Percentiles rank a stretch among this genome's conserved stretches.
phyloP scores from a whole-genome alignment of 2,888 invertebrate genomes.

The Coelogynopora nodosa region DNA sequence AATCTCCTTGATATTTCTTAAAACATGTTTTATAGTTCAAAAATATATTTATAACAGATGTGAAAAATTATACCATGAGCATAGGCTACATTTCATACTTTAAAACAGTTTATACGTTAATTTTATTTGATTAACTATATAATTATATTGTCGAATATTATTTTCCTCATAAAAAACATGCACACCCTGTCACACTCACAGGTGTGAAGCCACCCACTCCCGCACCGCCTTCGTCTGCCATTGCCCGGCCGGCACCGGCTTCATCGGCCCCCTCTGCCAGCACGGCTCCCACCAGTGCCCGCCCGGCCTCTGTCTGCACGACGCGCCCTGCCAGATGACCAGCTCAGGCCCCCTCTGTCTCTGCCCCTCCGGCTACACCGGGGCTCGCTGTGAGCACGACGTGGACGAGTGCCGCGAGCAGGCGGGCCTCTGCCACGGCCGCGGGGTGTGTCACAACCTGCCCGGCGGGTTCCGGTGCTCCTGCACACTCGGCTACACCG shows the following conservation, averaged over 20 bases:
- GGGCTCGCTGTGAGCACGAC: conserved; percentile 52
- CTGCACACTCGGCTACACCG: neutral
- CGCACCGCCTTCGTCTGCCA: neutral
- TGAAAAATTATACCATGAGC: too few relatives aligned
- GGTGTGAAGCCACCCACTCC: neutral
- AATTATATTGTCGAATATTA: too few relatives aligned
- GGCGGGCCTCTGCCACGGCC: conserved; percentile 61
- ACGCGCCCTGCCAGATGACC: neutral
- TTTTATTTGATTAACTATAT: too few relatives aligned
- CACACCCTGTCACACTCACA: too few relatives aligned
- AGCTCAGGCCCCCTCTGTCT: conserved; percentile 48
- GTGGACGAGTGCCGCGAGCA: conserved; percentile 72
- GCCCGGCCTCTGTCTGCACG: neutral
- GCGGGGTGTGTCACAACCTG: conserved; percentile 32
- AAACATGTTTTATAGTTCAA: too few relatives aligned
- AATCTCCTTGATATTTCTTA: too few relatives aligned
- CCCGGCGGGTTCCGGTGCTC: conserved; percentile 9
- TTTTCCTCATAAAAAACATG: too few relatives aligned
- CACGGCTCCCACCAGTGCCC: conserved; percentile 21
- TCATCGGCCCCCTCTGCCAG: neutral
- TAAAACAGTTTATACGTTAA: too few relatives aligned
- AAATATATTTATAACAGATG: too few relatives aligned
- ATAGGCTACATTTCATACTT: too few relatives aligned
- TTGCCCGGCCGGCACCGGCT: neutral
- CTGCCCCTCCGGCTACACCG: conserved; percentile 53